Evolutionary conservation across 2,797 vertebrate genomes (phyloP).

Genomic region (Heteromormyrus szaboi): DNA sequence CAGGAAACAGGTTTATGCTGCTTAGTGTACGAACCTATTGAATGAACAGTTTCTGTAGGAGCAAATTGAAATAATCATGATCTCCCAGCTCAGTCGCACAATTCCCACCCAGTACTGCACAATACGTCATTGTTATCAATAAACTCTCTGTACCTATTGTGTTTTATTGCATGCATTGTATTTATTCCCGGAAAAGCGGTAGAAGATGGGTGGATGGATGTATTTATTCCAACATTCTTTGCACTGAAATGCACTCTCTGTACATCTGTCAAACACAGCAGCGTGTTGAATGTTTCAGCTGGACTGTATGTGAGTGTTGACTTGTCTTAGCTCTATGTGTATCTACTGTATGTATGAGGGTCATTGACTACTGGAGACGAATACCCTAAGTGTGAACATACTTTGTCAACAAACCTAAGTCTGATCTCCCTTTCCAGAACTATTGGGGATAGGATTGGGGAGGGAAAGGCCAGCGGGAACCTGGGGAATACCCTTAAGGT

Average conservation of each 20-base stretch:
- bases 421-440: slow-evolving; percentile 62
- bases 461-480: slow-evolving; percentile 95
- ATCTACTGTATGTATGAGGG: not conserved
- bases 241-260: not conserved
- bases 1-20: not conserved
- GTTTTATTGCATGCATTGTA: not conserved
- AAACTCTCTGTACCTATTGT: not conserved
- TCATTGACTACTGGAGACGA: not conserved
- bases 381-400: not conserved
- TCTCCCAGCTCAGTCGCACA: not conserved
- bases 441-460: slow-evolving; percentile 88
- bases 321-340: not conserved
- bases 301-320: not conserved
- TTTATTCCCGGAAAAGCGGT: not conserved
- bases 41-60: not conserved
- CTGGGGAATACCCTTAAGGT: slow-evolving; percentile 93
- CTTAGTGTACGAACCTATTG: not conserved
- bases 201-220: not conserved
- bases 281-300: not conserved
- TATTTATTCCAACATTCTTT: not conserved
- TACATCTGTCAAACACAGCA: not conserved
- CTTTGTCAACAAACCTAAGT: not conserved
- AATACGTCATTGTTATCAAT: not conserved
- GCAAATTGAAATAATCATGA: not conserved
- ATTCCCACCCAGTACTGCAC: not conserved